Conservation (phyloP, 1,140 invertebrate genomes). For the Zeugodacus cucurbitae region DNA sequence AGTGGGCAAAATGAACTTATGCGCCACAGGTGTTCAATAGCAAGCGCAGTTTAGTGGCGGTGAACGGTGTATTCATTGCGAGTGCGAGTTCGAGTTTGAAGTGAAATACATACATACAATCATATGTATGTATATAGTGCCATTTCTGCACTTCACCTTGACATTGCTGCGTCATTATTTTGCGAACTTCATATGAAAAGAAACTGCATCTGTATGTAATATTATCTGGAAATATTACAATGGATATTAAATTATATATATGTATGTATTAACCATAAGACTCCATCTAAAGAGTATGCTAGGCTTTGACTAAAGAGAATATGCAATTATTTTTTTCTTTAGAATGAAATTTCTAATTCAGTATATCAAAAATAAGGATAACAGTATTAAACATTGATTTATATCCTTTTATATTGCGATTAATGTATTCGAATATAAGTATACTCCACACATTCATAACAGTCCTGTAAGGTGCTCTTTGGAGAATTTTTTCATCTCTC, state of each 20-base stretch:
- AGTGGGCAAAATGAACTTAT: neutral
- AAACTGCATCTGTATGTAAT: neutral
- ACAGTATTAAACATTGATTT: too few species aligned
- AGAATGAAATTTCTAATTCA: neutral
- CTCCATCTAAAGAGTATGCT: neutral
- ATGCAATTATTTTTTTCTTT: neutral
- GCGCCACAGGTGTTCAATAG: neutral
- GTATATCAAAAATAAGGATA: too few species aligned
- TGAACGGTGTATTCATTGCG: neutral
- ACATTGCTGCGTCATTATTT: neutral
- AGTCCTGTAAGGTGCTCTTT: too few species aligned
- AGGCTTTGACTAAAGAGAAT: neutral
- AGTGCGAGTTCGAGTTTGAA: neutral
- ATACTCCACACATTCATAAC: too few species aligned
- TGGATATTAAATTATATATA: neutral
- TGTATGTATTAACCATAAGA: neutral
- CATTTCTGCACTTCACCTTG: neutral
- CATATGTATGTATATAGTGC: neutral
- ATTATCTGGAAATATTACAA: too few species aligned
- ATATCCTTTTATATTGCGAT: too few species aligned
- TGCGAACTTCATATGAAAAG: neutral
- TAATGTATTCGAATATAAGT: too few species aligned
- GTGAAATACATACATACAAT: too few species aligned
- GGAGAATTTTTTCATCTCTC: too few species aligned
- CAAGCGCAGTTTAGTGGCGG: neutral